A percentile compares a stretch with the other conserved stretches of the same genome.
These are phyloP conservation scores for Thamnophis sirtalis DNA, from an alignment of 2,113 vertebrate genomes.

Conservation along the genomic window DNA sequence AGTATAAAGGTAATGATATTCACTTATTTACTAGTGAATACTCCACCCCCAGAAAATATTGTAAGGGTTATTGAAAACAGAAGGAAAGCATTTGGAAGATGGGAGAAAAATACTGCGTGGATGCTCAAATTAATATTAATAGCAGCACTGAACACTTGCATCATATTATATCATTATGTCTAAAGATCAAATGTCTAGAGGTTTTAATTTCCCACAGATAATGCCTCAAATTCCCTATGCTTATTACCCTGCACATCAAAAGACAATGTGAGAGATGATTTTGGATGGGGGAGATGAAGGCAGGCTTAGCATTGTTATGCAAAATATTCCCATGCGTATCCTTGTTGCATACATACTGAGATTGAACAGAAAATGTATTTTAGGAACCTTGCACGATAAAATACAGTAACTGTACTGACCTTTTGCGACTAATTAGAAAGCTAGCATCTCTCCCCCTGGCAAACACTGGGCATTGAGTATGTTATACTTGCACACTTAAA, in stretches of 20 bases:
- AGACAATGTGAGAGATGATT: slow-evolving; percentile 23
- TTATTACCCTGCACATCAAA: slow-evolving; percentile 35
- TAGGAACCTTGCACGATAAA: slow-evolving; percentile 12
- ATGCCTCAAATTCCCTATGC: slow-evolving; percentile 18
- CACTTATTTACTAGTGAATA: slow-evolving; percentile 4
- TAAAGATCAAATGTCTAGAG: slow-evolving; percentile 39
- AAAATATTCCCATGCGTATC: slow-evolving; percentile 7
- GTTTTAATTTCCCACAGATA: slow-evolving; percentile 29
- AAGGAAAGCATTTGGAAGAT: slow-evolving; percentile 33
- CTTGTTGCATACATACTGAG: not conserved
- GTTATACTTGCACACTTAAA: not conserved
- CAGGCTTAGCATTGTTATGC: not conserved
- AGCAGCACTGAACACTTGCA: slow-evolving; percentile 9
- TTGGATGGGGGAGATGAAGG: not conserved
- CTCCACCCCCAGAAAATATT: slow-evolving; percentile 19
- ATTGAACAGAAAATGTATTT: not conserved
- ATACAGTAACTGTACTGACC: not conserved
- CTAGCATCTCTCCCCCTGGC: not conserved
- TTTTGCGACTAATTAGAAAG: not conserved
- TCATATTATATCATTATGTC: slow-evolving; percentile 33
- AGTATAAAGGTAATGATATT: slow-evolving; percentile 16
- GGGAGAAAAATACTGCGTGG: slow-evolving; percentile 26
- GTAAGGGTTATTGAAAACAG: slow-evolving; percentile 32
- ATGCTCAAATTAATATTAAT: slow-evolving; percentile 28
- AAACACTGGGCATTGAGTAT: not conserved